A percentile compares a stretch with the other conserved stretches of the same genome.
Evolutionary conservation across 2,113 vertebrate species (phyloP).

Genomic region (Ginglymostoma cirratum): DNA sequence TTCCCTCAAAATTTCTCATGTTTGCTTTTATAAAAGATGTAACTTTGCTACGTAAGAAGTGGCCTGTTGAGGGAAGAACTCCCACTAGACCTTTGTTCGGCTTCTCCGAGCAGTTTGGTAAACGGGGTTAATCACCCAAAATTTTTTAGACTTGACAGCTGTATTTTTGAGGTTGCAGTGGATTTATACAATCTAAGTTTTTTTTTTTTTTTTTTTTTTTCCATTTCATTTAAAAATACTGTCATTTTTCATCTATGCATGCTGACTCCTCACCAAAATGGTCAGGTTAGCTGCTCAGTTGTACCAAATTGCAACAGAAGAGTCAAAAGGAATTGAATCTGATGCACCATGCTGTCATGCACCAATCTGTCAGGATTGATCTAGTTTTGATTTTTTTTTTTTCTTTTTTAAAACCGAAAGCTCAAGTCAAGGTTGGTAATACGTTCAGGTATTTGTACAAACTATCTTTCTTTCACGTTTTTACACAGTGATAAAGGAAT

Average conservation of each 20-base stretch:
- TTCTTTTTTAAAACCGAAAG: background rate
- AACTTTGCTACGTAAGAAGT: background rate
- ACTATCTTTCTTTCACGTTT: too few species aligned
- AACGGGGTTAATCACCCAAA: background rate
- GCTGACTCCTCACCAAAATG: background rate
- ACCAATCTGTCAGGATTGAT: background rate
- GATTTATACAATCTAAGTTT: background rate
- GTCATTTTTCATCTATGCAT: background rate
- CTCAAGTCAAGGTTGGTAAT: background rate
- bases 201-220: too few species aligned
- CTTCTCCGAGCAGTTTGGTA: background rate
- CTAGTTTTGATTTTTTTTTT: background rate
- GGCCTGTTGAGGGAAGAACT: background rate
- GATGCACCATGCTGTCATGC: background rate
- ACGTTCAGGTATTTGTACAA: background rate
- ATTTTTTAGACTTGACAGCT: background rate
- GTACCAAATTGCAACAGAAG: background rate
- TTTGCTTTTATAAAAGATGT: background rate
- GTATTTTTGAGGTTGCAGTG: background rate
- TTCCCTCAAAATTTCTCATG: background rate
- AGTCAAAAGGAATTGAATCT: background rate
- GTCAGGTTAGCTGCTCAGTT: background rate
- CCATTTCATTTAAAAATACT: too few species aligned
- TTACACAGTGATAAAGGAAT: constrained; percentile 64
- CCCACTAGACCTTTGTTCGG: background rate